Conservation (phyloP, 1,140 invertebrate genomes). For the Drosophila chauvacae region DNA sequence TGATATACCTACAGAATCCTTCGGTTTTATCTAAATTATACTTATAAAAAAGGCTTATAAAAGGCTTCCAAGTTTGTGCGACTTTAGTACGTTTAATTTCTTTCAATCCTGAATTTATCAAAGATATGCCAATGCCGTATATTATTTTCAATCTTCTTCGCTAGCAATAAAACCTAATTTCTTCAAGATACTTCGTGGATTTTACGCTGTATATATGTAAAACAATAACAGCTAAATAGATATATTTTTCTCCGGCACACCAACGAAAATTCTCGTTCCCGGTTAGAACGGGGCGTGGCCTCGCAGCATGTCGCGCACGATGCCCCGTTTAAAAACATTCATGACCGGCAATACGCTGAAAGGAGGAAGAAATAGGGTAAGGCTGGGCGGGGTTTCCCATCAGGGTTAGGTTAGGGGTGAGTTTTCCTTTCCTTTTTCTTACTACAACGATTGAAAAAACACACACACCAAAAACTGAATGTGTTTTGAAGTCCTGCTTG, state of each 20-base stretch:
- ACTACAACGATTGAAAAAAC: neutral
- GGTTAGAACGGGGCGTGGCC: constrained; percentile 27
- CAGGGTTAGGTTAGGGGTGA: constrained; percentile 18
- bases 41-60: neutral
- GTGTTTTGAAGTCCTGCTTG: neutral
- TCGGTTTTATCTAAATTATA: no score
- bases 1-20: no score
- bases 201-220: neutral
- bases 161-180: neutral
- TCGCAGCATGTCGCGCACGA: constrained; percentile 32
- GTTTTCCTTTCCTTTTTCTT: constrained; percentile 24
- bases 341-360: constrained; percentile 13
- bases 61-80: neutral
- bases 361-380: constrained; percentile 13
- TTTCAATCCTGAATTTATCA: neutral
- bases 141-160: neutral
- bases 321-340: constrained; percentile 22
- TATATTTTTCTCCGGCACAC: constrained; percentile 21
- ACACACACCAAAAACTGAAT: neutral
- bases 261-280: constrained; percentile 30
- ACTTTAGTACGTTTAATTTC: neutral
- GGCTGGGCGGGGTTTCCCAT: constrained; percentile 17
- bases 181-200: neutral
- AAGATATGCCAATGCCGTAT: neutral
- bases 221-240: neutral